Conservation (phyloP, 1,140 invertebrate species). For the Trichogramma pretiosum region DNA sequence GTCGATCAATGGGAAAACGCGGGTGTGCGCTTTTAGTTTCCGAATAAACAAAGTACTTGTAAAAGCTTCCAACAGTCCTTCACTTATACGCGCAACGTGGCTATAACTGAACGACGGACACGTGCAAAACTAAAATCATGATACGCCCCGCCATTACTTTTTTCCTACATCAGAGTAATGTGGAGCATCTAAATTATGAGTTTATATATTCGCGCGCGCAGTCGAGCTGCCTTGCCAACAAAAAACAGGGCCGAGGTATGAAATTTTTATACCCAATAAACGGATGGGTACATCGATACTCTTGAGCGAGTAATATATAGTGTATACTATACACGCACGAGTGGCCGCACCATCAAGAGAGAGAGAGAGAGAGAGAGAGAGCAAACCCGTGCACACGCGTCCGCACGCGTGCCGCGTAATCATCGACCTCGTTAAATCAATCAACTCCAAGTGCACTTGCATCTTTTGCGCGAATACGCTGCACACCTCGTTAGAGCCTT, state of each 20-base stretch:
- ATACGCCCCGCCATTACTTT: slow-evolving; percentile 31
- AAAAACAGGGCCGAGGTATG: background rate
- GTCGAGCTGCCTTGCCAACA: too few relatives aligned
- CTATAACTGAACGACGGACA: slow-evolving; percentile 28
- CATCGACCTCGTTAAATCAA: slow-evolving; percentile 10
- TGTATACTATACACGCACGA: too few relatives aligned
- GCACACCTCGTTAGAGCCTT: too few relatives aligned
- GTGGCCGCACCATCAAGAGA: too few relatives aligned
- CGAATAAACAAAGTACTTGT: background rate
- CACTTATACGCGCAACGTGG: slow-evolving; percentile 20
- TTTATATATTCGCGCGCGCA: slow-evolving; percentile 15
- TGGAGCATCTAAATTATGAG: too few relatives aligned
- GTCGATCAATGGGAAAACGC: too few relatives aligned
- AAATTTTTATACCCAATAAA: slow-evolving; percentile 5
- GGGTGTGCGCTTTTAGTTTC: background rate
- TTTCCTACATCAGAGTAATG: too few relatives aligned
- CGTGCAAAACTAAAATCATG: slow-evolving; percentile 44
- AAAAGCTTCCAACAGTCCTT: slow-evolving; percentile 26
- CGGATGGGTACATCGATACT: background rate
- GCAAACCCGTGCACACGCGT: too few relatives aligned
- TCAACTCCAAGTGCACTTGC: background rate
- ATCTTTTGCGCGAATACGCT: background rate
- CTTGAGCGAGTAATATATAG: too few relatives aligned
- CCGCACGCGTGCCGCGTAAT: slow-evolving; percentile 2
- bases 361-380: too few relatives aligned